These are phyloP conservation scores for Aspidiotus destructor DNA, from an alignment of 2,888 invertebrate genomes.

Conservation along the genomic window DNA sequence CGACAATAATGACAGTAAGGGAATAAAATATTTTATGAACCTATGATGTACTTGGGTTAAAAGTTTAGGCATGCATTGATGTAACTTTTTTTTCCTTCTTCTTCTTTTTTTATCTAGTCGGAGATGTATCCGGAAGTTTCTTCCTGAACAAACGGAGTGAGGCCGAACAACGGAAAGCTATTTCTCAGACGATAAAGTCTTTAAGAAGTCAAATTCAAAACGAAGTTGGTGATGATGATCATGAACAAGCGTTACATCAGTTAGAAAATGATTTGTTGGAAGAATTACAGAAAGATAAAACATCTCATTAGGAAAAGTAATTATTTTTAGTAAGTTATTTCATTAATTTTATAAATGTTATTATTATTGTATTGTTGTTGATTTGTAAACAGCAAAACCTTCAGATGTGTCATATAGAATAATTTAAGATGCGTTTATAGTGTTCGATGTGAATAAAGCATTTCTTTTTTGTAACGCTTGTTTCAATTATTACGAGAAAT, in stretches of 20 bases:
- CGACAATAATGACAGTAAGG: constrained; percentile 16
- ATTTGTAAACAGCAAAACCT: background rate
- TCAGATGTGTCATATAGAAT: background rate
- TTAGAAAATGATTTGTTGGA: constrained; percentile 28
- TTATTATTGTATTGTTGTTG: too few relatives aligned
- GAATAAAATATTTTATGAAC: background rate
- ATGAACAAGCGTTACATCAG: constrained; percentile 21
- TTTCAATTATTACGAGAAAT: too few relatives aligned
- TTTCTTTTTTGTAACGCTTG: background rate
- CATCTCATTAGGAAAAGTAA: constrained; percentile 6
- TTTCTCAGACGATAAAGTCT: constrained; percentile 24
- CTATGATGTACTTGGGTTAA: too few relatives aligned
- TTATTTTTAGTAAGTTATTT: too few relatives aligned
- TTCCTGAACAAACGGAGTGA: constrained; percentile 7
- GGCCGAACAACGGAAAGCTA: constrained; percentile 14
- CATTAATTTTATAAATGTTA: too few relatives aligned
- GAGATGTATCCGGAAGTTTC: too few relatives aligned
- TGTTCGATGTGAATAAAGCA: background rate
- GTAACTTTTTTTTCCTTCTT: too few relatives aligned
- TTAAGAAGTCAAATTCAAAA: constrained; percentile 32
- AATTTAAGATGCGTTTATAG: background rate
- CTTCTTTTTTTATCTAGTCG: too few relatives aligned
- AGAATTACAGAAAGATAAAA: constrained; percentile 26
- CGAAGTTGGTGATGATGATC: constrained; percentile 30
- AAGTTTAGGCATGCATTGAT: too few relatives aligned